Base-by-base conservation (phyloP, 2,797 vertebrate genomes). In the Streptopelia turtur region DNA sequence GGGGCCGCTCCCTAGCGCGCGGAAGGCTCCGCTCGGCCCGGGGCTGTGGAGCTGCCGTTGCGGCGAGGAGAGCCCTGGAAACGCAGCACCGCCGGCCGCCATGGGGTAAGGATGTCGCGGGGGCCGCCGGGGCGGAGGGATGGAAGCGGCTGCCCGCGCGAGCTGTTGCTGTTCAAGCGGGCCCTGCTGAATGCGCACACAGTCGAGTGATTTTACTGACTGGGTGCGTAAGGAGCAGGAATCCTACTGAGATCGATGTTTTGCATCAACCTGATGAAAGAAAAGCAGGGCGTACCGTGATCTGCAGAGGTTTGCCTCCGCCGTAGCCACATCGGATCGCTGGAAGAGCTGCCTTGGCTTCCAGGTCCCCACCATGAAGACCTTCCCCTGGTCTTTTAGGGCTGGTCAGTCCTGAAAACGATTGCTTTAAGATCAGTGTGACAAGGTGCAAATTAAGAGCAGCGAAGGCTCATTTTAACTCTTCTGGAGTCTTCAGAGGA, bases 1-100 rank as follows among this genome's bases (percentile, higher is more conserved):
- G 87, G 76, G 86, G 86, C 64, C 59, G 64, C 91, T 89, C 76
- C 75, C 39, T 98, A 98, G 97, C 96, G 97, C 96, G 97, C 98
- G 97, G 94, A 93, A 80, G 93, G 90, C 89, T 28, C 65, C 47
- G 45, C 31, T 87, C 83, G 70, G 61, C 47, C 63, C 61, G 82
- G 89, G 84, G 74, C 70, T 66, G 76, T 84, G 17, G 86, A 78
- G 85, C 43, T 84, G 93, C 76, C 64, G 64, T 64, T 39, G 83
- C 74, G 76, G 80, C 89, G 65, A 94, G 93, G 86, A 92, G 86
- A 86, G 75, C 70, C 89, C 75, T 49, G 39, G 76, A 65, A 47
- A 88, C 83, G 80, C 63, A 47, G 53, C 57, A 76, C 94, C 52
- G 84, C 89, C 69, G 70, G 85, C 89, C 85, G 89, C 94, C 89